Evolutionary conservation across 2,113 vertebrate species (phyloP).

Genomic region (Recurvirostra avosetta): DNA sequence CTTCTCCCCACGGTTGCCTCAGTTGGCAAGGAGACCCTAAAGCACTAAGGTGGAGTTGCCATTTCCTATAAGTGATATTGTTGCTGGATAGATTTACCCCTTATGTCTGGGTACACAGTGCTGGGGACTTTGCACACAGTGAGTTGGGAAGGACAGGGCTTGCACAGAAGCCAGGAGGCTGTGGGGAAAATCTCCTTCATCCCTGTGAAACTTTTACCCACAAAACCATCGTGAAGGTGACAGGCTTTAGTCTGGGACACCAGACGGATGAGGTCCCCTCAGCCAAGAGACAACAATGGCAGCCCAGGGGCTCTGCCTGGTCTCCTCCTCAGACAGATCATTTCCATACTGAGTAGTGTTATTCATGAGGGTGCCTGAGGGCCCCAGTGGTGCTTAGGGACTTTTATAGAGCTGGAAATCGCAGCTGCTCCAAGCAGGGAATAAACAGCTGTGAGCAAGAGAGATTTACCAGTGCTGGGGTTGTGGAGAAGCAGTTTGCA

Average conservation of each 20-base stretch:
- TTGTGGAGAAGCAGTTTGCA: background rate
- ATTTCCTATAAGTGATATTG: background rate
- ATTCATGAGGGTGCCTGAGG: background rate
- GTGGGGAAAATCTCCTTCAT: background rate
- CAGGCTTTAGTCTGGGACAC: background rate
- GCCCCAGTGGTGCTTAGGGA: background rate
- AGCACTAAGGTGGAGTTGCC: background rate
- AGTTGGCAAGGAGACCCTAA: background rate
- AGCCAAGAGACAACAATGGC: background rate
- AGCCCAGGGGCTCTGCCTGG: background rate
- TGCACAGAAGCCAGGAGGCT: background rate
- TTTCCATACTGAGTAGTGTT: background rate
- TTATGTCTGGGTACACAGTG: background rate
- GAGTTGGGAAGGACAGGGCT: background rate
- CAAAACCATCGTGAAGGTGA: background rate
- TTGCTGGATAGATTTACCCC: background rate
- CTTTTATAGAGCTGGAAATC: background rate
- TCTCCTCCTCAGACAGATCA: background rate
- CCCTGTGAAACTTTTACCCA: background rate
- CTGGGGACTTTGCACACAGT: background rate
- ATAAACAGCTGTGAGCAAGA: background rate
- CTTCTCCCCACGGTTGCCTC: background rate
- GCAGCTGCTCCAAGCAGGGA: background rate
- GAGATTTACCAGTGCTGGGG: background rate
- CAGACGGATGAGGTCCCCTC: background rate